Conservation (phyloP, 2,888 invertebrate genomes). For the Liodrosophila aerea region DNA sequence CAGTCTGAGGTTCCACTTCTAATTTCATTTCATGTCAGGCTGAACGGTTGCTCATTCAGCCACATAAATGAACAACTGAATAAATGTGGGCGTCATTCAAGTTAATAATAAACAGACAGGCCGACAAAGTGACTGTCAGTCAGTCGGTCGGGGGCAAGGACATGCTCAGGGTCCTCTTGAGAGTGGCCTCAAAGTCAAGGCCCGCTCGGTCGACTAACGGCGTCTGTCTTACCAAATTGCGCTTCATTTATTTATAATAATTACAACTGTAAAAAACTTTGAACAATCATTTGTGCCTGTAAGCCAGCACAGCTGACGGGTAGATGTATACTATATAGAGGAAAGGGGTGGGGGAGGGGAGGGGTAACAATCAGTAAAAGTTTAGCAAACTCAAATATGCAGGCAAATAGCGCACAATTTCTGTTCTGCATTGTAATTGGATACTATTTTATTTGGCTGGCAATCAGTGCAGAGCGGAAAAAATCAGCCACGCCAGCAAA, state of each 20-base stretch:
- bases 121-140: not conserved
- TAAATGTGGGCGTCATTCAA: conserved; percentile 59
- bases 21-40: conserved; percentile 47
- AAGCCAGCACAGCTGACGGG: conserved; percentile 43
- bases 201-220: conserved; percentile 14
- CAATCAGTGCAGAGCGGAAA: conserved; percentile 36
- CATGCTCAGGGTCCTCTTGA: no score
- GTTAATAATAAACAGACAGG: conserved; percentile 58
- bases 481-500: not conserved
- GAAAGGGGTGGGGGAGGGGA: not conserved
- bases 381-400: conserved; percentile 62
- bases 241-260: conserved; percentile 78
- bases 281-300: conserved; percentile 63
- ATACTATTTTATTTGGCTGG: conserved; percentile 50
- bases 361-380: conserved; percentile 34
- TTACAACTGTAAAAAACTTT: conserved; percentile 72
- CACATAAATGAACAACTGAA: conserved; percentile 53
- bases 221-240: conserved; percentile 59
- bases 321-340: not conserved
- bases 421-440: conserved; percentile 24
- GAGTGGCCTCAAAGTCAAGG: conserved; percentile 1
- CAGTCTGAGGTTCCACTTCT: conserved; percentile 27
- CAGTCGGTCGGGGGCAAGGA: no score
- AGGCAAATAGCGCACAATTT: conserved; percentile 61
- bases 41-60: conserved; percentile 11